Conservation (phyloP, 2,797 vertebrate genomes). For the Poecilia picta region DNA sequence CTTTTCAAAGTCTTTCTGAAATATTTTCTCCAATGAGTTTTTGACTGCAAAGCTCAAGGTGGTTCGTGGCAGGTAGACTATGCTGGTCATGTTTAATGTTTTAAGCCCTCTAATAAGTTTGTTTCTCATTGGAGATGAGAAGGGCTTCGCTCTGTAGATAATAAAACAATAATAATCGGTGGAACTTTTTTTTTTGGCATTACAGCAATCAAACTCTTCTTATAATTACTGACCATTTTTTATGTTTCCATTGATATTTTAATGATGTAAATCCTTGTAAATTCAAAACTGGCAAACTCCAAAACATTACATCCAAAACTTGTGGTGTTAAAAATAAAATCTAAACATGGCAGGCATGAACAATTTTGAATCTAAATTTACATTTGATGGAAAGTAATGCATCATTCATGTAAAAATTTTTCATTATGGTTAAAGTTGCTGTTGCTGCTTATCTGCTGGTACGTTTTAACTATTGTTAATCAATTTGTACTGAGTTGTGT, state of each 20-base stretch:
- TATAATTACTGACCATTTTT: not conserved
- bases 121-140: not conserved
- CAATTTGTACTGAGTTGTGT: not conserved
- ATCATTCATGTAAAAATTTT: no score
- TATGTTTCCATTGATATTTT: not conserved
- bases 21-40: not conserved
- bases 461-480: not conserved
- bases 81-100: not conserved
- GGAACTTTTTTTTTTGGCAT: not conserved
- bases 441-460: not conserved
- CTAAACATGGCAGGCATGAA: not conserved
- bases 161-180: not conserved
- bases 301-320: not conserved
- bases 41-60: not conserved
- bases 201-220: not conserved
- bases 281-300: not conserved
- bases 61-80: not conserved
- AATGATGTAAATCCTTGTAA: not conserved
- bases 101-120: not conserved
- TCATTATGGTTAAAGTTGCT: not conserved
- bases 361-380: not conserved
- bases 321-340: not conserved
- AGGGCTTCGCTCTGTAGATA: not conserved
- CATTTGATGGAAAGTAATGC: no score
- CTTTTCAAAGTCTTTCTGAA: not conserved